Evolutionary conservation across 2,888 invertebrate species (phyloP).

Genomic region (Drosophila quinaria): DNA sequence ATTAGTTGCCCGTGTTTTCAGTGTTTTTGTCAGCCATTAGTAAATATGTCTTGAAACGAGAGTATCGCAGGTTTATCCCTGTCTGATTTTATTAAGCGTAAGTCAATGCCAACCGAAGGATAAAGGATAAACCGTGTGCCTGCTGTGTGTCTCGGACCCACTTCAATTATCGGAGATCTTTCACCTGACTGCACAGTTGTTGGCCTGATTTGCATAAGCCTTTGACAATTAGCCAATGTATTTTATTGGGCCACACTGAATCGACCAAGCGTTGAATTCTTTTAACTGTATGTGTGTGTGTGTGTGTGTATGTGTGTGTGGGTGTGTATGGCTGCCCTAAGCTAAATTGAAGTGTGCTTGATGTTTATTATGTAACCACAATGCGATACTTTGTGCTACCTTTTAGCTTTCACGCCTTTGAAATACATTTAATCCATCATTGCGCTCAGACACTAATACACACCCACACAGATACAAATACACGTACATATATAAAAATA

Average conservation of each 20-base stretch:
- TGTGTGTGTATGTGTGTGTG: constrained; percentile 16
- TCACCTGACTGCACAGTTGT: constrained; percentile 65
- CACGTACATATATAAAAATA: constrained; percentile 8
- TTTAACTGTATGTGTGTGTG: constrained; percentile 27
- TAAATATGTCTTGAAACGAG: constrained; percentile 21
- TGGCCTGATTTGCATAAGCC: constrained; percentile 74
- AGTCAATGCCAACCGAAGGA: constrained; percentile 56
- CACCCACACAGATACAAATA: constrained; percentile 25
- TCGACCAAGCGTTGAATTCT: constrained; percentile 31
- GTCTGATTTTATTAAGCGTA: constrained; percentile 54
- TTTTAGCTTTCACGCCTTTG: constrained; percentile 81
- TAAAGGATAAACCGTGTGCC: constrained; percentile 17
- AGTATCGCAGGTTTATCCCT: constrained; percentile 7
- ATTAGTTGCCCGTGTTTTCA: constrained; percentile 23
- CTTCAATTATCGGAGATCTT: constrained; percentile 72
- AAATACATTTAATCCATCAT: constrained; percentile 81
- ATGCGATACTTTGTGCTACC: constrained; percentile 73
- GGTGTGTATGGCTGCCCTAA: constrained; percentile 45
- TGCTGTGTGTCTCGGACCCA: constrained; percentile 3
- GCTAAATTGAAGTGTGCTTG: constrained; percentile 73
- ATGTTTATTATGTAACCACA: constrained; percentile 77
- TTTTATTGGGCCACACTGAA: constrained; percentile 42
- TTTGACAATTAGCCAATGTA: constrained; percentile 72
- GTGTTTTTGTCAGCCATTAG: constrained; percentile 9
- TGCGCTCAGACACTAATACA: constrained; percentile 44